These are phyloP conservation scores for Acronicta aceris DNA, from an alignment of 2,888 invertebrate species.

Conservation along the genomic window DNA sequence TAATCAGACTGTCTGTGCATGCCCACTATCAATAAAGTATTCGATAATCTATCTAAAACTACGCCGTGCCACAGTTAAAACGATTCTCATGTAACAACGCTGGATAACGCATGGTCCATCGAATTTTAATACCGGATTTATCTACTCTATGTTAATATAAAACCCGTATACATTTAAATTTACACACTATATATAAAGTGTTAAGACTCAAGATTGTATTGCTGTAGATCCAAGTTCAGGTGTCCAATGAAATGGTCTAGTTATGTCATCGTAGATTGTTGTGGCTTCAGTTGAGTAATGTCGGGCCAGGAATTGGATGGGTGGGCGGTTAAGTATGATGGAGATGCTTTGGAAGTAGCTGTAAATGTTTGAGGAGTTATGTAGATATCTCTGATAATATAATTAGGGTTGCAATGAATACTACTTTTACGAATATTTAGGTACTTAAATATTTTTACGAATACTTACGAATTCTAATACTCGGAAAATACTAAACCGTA, in stretches of 20 bases:
- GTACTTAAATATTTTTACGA: too few relatives aligned
- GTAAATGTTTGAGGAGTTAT: slow-evolving; percentile 33
- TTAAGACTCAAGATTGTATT: slow-evolving; percentile 15
- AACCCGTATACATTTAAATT: slow-evolving; percentile 7
- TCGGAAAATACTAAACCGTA: too few relatives aligned
- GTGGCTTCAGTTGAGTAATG: slow-evolving; percentile 54
- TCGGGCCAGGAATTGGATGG: slow-evolving; percentile 54
- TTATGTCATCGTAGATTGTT: slow-evolving; percentile 69
- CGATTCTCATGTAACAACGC: slow-evolving; percentile 78
- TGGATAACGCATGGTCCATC: slow-evolving; percentile 83
- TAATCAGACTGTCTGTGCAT: slow-evolving; percentile 5
- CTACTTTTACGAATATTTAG: too few relatives aligned
- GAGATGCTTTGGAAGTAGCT: slow-evolving; percentile 35
- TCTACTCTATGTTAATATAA: slow-evolving; percentile 67
- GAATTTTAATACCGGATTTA: slow-evolving; percentile 85
- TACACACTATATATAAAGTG: not conserved
- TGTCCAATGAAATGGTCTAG: slow-evolving; percentile 47
- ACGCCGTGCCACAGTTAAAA: slow-evolving; percentile 76
- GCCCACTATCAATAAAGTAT: slow-evolving; percentile 52
- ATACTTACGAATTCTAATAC: too few relatives aligned
- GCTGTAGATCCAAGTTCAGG: slow-evolving; percentile 13
- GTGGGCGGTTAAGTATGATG: slow-evolving; percentile 58
- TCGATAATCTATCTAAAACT: slow-evolving; percentile 60
- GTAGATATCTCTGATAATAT: not conserved
- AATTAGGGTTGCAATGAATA: too few relatives aligned